These are phyloP conservation scores for Pachydiplax longipennis DNA, from an alignment of 2,888 invertebrate species.

Conservation along the genomic window DNA sequence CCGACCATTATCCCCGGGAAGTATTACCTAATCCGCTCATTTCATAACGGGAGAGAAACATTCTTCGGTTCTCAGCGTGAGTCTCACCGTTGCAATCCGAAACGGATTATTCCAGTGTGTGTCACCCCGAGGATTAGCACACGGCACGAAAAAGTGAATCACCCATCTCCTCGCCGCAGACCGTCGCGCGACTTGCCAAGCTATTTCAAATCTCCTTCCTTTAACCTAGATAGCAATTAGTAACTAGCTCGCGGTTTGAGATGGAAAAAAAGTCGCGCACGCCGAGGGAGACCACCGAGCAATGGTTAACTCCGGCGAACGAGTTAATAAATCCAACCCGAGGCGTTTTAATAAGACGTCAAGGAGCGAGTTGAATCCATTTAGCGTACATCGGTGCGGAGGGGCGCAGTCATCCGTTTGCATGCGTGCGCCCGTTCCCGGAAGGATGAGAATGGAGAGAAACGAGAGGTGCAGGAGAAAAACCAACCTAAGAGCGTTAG, in stretches of 20 bases:
- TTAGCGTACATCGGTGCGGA: constrained; percentile 25
- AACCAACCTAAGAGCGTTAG: background rate
- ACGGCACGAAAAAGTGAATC: constrained; percentile 17
- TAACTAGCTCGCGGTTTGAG: background rate
- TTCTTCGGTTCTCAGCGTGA: background rate
- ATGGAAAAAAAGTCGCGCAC: background rate
- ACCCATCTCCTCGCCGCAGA: background rate
- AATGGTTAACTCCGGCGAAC: background rate
- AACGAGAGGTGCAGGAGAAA: background rate
- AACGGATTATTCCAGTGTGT: constrained; percentile 3
- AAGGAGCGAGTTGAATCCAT: constrained; percentile 37
- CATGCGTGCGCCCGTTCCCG: background rate
- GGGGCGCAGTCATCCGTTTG: background rate
- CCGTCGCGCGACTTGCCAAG: background rate
- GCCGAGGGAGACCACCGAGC: background rate
- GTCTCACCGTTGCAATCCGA: background rate
- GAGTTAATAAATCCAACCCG: constrained; percentile 24
- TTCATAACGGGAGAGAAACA: background rate
- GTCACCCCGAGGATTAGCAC: constrained; percentile 20
- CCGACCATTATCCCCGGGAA: background rate
- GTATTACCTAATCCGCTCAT: background rate
- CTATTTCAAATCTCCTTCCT: background rate
- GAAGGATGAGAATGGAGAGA: background rate
- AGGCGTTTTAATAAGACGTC: constrained; percentile 41
- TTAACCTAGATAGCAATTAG: constrained; percentile 40